Evolutionary conservation across 64 coral and sea anemone species (phyloP).

Genomic region (Acropora tenuis): DNA sequence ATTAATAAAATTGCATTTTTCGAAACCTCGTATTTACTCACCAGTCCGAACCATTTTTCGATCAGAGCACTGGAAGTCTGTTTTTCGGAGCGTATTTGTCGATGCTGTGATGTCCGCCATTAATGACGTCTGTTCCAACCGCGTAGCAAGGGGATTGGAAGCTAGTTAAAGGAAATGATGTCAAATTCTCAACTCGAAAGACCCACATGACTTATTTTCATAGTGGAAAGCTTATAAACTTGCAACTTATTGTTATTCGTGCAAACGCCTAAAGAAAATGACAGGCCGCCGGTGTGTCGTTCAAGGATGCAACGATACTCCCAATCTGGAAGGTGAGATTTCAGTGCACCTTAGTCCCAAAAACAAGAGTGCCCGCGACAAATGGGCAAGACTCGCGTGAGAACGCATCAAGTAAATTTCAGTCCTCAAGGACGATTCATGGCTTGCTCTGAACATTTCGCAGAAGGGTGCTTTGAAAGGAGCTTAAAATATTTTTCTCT

Average conservation of each 20-base stretch:
- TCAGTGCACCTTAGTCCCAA: background rate
- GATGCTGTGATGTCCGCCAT: background rate
- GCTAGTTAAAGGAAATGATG: background rate
- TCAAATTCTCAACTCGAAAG: background rate
- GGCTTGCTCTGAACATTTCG: background rate
- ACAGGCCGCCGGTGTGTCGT: background rate
- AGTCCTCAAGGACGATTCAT: background rate
- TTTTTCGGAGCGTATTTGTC: no score
- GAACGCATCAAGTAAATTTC: background rate
- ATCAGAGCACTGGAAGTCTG: no score
- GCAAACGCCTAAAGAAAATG: background rate
- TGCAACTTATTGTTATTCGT: background rate
- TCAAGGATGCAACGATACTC: background rate
- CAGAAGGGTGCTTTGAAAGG: background rate
- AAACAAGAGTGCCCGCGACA: background rate
- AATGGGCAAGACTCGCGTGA: background rate
- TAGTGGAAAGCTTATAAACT: background rate
- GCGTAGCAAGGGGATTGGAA: background rate
- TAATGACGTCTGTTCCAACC: background rate
- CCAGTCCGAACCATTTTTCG: no score
- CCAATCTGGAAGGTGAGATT: background rate
- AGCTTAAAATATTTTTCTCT: no score
- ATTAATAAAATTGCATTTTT: no score
- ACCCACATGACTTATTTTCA: background rate
- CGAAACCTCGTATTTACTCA: no score